phyloP scores from a whole-genome alignment of 2,888 invertebrate species.

The Phytoseiulus persimilis region DNA sequence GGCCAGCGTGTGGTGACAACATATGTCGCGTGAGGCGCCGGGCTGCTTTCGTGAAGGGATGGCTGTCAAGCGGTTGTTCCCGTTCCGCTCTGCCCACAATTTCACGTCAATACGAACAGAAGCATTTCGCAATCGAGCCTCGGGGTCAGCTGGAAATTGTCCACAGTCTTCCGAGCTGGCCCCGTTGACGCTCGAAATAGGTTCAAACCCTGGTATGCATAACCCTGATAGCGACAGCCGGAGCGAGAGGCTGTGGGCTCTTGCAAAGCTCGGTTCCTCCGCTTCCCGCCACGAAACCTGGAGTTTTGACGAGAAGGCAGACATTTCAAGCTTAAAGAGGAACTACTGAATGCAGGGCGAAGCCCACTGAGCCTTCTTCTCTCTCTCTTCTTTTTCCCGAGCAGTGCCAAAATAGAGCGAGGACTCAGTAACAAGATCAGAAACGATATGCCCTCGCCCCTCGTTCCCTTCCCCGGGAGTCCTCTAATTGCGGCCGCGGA shows the following conservation, averaged over 20 bases:
- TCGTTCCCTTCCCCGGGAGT: background rate
- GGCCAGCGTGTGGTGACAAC: background rate
- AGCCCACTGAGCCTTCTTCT: no score
- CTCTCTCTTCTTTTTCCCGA: no score
- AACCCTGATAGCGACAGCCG: no score
- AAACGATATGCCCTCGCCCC: background rate
- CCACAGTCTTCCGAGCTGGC: background rate
- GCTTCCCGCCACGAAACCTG: background rate
- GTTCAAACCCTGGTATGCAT: no score
- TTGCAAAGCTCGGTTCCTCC: background rate
- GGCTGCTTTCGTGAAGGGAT: background rate
- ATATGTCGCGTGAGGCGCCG: background rate
- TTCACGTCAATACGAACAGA: background rate
- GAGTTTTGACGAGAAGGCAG: background rate
- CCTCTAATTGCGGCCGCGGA: background rate
- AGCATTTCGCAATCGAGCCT: background rate
- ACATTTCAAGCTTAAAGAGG: no score
- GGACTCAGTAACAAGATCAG: background rate
- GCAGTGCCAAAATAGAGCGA: background rate
- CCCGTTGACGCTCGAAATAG: background rate
- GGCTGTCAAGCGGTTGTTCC: background rate
- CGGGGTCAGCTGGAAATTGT: background rate
- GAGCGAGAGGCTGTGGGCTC: background rate
- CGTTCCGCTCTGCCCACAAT: no score
- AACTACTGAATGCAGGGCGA: no score